Evolutionary conservation across 2,888 invertebrate species (phyloP), one percentile per base, ranked within the genome.

Genomic region (Synergus umbraculus): DNA sequence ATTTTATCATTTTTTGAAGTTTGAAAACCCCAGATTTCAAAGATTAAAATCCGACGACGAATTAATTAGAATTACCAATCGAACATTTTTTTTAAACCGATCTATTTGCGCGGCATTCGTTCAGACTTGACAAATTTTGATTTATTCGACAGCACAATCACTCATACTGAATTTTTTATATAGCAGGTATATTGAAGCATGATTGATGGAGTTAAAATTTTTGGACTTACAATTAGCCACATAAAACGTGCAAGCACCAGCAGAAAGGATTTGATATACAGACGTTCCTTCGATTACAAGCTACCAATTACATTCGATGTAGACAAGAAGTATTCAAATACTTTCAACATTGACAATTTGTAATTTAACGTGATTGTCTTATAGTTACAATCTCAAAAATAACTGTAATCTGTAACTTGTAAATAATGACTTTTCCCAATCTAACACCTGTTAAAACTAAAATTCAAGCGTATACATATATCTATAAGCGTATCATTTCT

Each of bases 361-460:
- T 54, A 37, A 73, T 54, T 73, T 54, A 49, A 49, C 15, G 8
- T 73, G 73, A 73, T 73, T 73, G 73, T 73, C 73, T 29, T 73
- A 73, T 10, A 67, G 3, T 67, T 46, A 67, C 44, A 44, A 67
- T 43, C 43, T 66, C 22, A 46, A 12, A 67, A 67, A 67, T 67
- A 67, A 60, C 22, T 60, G 4, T 60, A 60, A 60, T 60, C 60
- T 12, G 22, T 60, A 60, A 60, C 22, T 60, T 60, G 60, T 60
- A 60, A 60, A n/a, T 60, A 60, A 60, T 60, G 10, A 60, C 54
- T 22, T 22, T 22, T 60, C 22, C 12, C 22, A 60, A 60, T 18
- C 10, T 60, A 60, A 18, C 60, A 60, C 22, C 22, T 12, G 60
- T 12, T 60, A 7, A 60, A 60, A 22, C 12, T 3, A 22, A 60